A percentile compares a stretch with the other conserved stretches of the same genome.
phyloP scores from a whole-genome alignment of 2,113 vertebrate species.

The Smithornis capensis region DNA sequence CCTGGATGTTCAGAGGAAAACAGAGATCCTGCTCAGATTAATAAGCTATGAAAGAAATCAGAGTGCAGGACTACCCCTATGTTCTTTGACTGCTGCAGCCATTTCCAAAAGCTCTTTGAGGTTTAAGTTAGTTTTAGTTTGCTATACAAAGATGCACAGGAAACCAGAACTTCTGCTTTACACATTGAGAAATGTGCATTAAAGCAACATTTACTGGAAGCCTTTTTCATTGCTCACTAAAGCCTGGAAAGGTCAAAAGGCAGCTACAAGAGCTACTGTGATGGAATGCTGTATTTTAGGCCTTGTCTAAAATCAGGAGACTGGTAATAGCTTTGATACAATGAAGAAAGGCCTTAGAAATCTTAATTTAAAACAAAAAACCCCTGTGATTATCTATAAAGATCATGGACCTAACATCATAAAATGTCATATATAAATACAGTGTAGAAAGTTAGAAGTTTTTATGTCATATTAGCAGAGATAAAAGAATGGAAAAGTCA shows the following conservation, averaged over 20 bases:
- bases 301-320: not conserved
- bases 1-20: not conserved
- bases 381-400: not conserved
- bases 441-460: not conserved
- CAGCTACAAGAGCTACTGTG: not conserved
- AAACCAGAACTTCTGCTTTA: slow-evolving; percentile 57
- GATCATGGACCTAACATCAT: not conserved
- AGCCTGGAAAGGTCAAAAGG: slow-evolving; percentile 23
- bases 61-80: not conserved
- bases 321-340: not conserved
- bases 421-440: not conserved
- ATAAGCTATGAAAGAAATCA: not conserved
- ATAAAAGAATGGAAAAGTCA: not conserved
- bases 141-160: not conserved
- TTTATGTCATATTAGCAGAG: not conserved
- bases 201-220: slow-evolving; percentile 51
- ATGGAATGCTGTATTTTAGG: not conserved
- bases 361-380: not conserved
- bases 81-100: not conserved
- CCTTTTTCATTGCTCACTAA: slow-evolving; percentile 3
- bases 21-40: not conserved
- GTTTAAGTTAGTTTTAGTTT: not conserved
- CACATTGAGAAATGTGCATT: not conserved
- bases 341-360: not conserved
- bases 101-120: not conserved